These are phyloP conservation scores for Notechis scutatus DNA, from an alignment of 2,113 vertebrate genomes.

Conservation along the genomic window DNA sequence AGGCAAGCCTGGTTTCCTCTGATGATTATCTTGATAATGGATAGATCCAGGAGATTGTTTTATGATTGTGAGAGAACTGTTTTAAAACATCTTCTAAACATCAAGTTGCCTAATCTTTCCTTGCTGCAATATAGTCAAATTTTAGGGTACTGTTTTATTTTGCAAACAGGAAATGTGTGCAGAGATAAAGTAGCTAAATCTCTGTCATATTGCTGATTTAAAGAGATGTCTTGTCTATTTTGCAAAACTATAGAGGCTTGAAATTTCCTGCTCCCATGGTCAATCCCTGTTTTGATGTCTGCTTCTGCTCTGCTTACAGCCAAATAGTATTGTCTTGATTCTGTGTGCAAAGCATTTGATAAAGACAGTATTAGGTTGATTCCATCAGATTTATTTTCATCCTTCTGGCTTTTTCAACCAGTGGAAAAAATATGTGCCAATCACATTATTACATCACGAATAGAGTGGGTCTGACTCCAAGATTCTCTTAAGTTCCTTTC, in stretches of 20 bases:
- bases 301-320: not conserved
- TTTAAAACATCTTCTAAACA: not conserved
- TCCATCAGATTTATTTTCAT: not conserved
- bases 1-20: not conserved
- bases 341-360: not conserved
- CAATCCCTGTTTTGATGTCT: not conserved
- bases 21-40: not conserved
- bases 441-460: not conserved
- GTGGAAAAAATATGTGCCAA: not conserved
- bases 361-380: not conserved
- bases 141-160: not conserved
- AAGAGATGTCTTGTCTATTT: not conserved
- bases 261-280: not conserved
- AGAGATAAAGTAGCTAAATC: not conserved
- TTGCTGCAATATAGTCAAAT: not conserved
- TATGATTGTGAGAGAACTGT: not conserved
- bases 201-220: not conserved
- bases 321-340: not conserved
- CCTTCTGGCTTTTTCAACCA: not conserved
- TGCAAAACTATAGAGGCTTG: not conserved
- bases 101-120: not conserved
- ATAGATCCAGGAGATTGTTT: not conserved
- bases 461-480: not conserved
- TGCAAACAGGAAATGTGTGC: not conserved
- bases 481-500: not conserved